Evolutionary conservation across 2,888 invertebrate species (phyloP).

Genomic region (Magallana nippona): DNA sequence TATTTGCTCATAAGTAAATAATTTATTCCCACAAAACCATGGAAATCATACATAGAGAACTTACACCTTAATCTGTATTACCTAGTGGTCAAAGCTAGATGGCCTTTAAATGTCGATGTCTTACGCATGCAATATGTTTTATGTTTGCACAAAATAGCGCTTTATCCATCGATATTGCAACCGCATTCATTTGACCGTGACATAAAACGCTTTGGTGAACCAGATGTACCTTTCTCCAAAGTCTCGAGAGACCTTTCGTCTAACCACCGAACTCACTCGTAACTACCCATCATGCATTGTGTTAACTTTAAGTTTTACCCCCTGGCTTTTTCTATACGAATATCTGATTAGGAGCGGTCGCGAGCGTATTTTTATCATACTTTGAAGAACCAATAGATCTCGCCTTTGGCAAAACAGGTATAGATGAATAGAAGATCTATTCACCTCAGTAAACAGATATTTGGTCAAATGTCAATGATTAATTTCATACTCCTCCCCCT

Average conservation of each 20-base stretch:
- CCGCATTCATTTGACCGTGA: neutral
- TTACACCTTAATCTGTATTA: neutral
- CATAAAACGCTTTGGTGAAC: neutral
- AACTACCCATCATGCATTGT: neutral
- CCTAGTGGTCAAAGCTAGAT: neutral
- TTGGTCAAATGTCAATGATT: no score
- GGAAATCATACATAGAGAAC: neutral
- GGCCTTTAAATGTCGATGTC: neutral
- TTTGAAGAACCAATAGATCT: no score
- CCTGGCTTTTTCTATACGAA: neutral
- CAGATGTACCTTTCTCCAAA: neutral
- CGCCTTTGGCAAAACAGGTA: no score
- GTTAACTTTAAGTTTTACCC: neutral
- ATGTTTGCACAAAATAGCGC: neutral
- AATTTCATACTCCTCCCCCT: no score
- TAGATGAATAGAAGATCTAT: no score
- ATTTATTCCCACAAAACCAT: neutral
- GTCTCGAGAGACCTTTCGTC: neutral
- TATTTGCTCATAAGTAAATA: no score
- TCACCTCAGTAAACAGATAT: no score
- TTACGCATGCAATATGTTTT: neutral
- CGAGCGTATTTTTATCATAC: no score
- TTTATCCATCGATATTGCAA: neutral
- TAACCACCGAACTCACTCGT: neutral
- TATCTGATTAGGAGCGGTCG: conserved; percentile 4